These are phyloP conservation scores for Bombus soroeensis DNA, from an alignment of 1,140 invertebrate genomes.

Conservation along the genomic window DNA sequence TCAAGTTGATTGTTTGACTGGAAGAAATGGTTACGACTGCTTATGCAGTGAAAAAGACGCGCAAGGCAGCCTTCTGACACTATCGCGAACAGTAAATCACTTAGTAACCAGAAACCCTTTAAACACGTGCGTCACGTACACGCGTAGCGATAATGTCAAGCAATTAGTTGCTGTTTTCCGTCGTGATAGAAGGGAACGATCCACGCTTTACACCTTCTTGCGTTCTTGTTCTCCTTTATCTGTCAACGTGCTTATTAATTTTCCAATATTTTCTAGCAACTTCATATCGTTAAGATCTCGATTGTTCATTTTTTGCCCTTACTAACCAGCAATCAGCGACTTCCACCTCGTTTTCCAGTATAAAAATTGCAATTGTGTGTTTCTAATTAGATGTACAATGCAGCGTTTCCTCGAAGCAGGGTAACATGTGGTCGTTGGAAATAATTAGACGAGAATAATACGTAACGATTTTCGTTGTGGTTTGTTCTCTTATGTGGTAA, in stretches of 20 bases:
- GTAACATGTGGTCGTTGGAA: neutral
- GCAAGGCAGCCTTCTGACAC: slow-evolving; percentile 7
- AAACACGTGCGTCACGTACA: slow-evolving; percentile 45
- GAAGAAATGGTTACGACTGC: slow-evolving; percentile 2
- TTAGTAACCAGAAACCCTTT: slow-evolving; percentile 47
- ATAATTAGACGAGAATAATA: neutral
- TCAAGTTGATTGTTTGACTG: neutral
- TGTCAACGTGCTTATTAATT: slow-evolving; percentile 5
- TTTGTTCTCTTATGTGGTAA: neutral
- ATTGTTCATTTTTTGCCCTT: neutral
- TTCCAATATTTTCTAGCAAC: neutral
- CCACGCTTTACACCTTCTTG: slow-evolving; percentile 18
- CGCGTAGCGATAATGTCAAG: slow-evolving; percentile 45
- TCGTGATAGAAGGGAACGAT: slow-evolving; percentile 18
- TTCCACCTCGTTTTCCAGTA: neutral
- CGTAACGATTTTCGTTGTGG: neutral
- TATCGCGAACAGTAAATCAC: slow-evolving; percentile 39
- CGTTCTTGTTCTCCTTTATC: neutral
- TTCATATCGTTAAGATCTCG: too few relatives aligned
- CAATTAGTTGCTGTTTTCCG: slow-evolving; percentile 47
- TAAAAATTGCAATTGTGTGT: neutral
- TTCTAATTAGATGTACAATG: neutral
- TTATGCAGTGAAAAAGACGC: slow-evolving; percentile 11
- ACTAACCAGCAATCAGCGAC: neutral
- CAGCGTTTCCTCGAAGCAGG: neutral